phyloP scores from a whole-genome alignment of 2,888 invertebrate species.

The Cremastinae sp. region DNA sequence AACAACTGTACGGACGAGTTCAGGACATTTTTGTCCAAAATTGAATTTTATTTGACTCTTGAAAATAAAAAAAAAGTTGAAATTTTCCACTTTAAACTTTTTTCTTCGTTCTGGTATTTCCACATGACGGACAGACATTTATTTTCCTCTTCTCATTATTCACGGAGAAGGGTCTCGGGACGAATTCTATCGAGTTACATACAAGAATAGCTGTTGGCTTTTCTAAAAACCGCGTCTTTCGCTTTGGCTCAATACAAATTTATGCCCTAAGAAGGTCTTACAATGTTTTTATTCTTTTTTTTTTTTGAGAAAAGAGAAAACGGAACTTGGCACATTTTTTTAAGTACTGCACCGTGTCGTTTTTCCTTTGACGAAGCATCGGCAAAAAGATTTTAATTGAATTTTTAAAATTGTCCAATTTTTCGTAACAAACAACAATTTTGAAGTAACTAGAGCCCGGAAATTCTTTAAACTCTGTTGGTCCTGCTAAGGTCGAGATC shows the following conservation, averaged over 20 bases:
- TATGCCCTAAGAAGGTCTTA: slow-evolving; percentile 48
- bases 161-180: slow-evolving; percentile 11
- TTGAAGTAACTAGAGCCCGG: slow-evolving; percentile 2
- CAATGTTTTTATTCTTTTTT: slow-evolving; percentile 32
- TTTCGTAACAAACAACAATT: slow-evolving; percentile 16
- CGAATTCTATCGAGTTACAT: slow-evolving; percentile 51
- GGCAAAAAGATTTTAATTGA: slow-evolving; percentile 29
- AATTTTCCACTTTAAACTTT: too few relatives aligned
- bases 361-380: slow-evolving; percentile 51
- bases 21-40: too few relatives aligned
- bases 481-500: slow-evolving; percentile 58
- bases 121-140: too few relatives aligned
- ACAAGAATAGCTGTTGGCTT: slow-evolving; percentile 58
- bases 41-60: too few relatives aligned
- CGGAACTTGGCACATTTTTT: neutral
- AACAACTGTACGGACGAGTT: too few relatives aligned
- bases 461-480: slow-evolving; percentile 44
- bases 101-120: too few relatives aligned
- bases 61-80: too few relatives aligned
- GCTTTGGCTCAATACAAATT: slow-evolving; percentile 57
- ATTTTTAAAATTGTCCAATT: slow-evolving; percentile 4
- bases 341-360: slow-evolving; percentile 30
- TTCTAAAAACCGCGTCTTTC: slow-evolving; percentile 36
- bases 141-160: slow-evolving; percentile 3
- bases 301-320: slow-evolving; percentile 6